Base-by-base conservation (phyloP, 2,888 invertebrate species). In the Rhamphomyia laevipes region DNA sequence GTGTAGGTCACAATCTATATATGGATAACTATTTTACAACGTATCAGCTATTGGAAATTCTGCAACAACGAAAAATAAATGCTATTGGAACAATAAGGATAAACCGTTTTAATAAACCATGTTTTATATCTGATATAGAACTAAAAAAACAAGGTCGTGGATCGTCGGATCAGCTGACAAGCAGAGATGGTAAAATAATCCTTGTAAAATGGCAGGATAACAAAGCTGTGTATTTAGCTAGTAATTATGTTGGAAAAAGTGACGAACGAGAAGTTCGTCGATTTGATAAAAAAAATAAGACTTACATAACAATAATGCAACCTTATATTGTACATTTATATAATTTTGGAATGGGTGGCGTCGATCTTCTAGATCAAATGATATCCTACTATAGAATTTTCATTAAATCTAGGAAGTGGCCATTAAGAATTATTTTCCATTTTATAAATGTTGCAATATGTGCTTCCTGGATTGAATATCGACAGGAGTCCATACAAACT, bases 1-100 rank as follows among this genome's bases (percentile, higher is more conserved):
- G 4, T 9, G 18, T 18, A 6, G 47, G 41, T 15, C 12, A 41
- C 41, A 31, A 30, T n/a, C 13, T 46, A 15, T 21, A 33, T 38
- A 23, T 37, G 17, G 40, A 23, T 35, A 46, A 40, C 27, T 40
- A 38, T 40, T 46, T 18, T 27, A n/a, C 46, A 37, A 23, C 23
- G 10, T 46, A 18, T 18, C 21, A 46, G 40, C 27, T 21, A 13
- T 11, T 40, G 10, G 33, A 33, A 11, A 13, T 33, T 12, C 10
- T 33, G 33, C 5, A 11, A 64, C 49, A 49, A 49, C 40, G 54
- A 60, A 35, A 61, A 65, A 5, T 9, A 9, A 33, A 33, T 11
- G 33, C 33, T 33, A 33, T 33, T 33, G 33, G 33, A 33, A 33
- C 33, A 5, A 11, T 33, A 12, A 33, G 33, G 13, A 11, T 33